These are phyloP conservation scores for Cyprinodon variegatus DNA, from an alignment of 2,113 vertebrate genomes.

Conservation along the genomic window DNA sequence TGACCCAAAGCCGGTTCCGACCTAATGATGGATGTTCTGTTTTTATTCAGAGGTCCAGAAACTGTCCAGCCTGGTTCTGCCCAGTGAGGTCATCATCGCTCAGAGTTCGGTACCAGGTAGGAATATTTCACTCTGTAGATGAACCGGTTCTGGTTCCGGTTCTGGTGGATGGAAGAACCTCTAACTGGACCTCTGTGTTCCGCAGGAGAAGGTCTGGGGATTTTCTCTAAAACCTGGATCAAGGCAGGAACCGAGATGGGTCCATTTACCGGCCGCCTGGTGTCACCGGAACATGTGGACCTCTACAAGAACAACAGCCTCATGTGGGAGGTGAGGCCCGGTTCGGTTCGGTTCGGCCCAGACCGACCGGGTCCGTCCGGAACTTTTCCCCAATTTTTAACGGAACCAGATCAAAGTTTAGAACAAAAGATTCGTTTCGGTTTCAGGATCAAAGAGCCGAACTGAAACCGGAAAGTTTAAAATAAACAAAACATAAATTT, in stretches of 20 bases:
- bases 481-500: no score
- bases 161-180: neutral
- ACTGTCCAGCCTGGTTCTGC: slow-evolving; percentile 93
- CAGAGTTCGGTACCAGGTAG: slow-evolving; percentile 92
- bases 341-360: neutral
- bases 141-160: neutral
- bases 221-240: slow-evolving; percentile 98
- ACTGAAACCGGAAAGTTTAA: no score
- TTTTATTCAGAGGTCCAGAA: slow-evolving; percentile 90
- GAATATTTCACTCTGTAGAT: neutral
- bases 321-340: slow-evolving; percentile 93
- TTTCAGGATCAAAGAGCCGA: no score
- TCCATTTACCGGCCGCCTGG: slow-evolving; percentile 93
- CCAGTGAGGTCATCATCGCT: slow-evolving; percentile 95
- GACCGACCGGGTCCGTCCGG: no score
- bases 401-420: no score
- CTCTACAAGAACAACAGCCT: slow-evolving; percentile 98
- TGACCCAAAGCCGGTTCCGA: no score
- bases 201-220: slow-evolving; percentile 91
- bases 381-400: no score
- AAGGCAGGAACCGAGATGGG: slow-evolving; percentile 98
- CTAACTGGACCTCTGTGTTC: neutral
- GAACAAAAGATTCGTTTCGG: no score
- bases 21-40: neutral
- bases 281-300: slow-evolving; percentile 94